A percentile compares a stretch with the other conserved stretches of the same genome.
phyloP scores from a whole-genome alignment of 2,113 vertebrate species.

The Poeciliopsis retropinna region DNA sequence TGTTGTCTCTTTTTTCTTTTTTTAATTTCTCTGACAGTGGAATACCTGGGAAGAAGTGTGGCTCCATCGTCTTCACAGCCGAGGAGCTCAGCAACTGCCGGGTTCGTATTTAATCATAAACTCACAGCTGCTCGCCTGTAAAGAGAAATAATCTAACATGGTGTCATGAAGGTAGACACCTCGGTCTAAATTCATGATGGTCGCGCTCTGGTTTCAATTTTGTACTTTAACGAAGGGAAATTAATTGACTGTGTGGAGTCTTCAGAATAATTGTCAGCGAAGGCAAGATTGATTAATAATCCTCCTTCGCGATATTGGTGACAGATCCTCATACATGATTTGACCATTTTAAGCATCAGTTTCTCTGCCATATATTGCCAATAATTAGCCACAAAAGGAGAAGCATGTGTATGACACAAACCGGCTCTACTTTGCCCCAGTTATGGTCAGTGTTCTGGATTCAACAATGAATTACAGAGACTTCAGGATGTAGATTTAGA shows the following conservation, averaged over 20 bases:
- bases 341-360: too few species aligned
- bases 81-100: constrained; percentile 72
- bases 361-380: too few species aligned
- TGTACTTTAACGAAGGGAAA: constrained; percentile 13
- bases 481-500: too few species aligned
- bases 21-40: constrained; percentile 45
- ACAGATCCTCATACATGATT: too few species aligned
- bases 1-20: background rate
- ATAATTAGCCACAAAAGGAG: too few species aligned
- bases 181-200: background rate
- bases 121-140: background rate
- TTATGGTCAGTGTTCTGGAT: too few species aligned
- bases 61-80: constrained; percentile 63
- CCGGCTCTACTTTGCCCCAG: too few species aligned
- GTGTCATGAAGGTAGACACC: constrained; percentile 12
- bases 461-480: too few species aligned
- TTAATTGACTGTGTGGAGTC: constrained; percentile 11
- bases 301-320: too few species aligned
- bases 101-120: constrained; percentile 46
- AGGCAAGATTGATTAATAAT: too few species aligned
- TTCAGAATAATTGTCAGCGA: background rate
- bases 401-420: too few species aligned
- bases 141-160: background rate
- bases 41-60: constrained; percentile 71
- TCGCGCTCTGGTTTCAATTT: constrained; percentile 18